Percentiles rank a stretch among this genome's conserved stretches.
Evolutionary conservation across 1,140 invertebrate genomes (phyloP).

Genomic region (Drosophila suzukii): DNA sequence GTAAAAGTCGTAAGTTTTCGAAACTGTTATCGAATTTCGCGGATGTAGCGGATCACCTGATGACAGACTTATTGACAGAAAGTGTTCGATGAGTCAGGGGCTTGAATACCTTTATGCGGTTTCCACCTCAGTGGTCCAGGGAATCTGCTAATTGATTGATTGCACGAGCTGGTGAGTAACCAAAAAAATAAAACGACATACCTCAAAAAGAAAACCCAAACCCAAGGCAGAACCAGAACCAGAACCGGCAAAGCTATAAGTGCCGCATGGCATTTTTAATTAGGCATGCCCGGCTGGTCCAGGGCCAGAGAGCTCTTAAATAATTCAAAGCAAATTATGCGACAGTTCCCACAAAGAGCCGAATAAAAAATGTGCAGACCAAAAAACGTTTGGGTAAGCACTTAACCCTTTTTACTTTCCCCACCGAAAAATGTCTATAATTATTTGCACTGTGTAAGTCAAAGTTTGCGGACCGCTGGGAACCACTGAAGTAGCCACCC

Average conservation of each 20-base stretch:
- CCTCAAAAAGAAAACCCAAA: slow-evolving; percentile 3
- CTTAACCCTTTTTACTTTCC: slow-evolving; percentile 72
- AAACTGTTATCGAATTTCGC: slow-evolving; percentile 58
- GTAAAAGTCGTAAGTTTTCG: background rate
- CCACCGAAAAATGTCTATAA: slow-evolving; percentile 70
- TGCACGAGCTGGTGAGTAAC: slow-evolving; percentile 70
- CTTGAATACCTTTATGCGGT: slow-evolving; percentile 48
- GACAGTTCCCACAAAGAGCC: slow-evolving; percentile 72
- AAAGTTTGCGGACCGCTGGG: slow-evolving; percentile 60
- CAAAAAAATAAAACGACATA: slow-evolving; percentile 11
- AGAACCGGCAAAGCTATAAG: slow-evolving; percentile 33
- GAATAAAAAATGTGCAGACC: slow-evolving; percentile 44
- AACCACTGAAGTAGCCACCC: slow-evolving; percentile 24
- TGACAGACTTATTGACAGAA: slow-evolving; percentile 76
- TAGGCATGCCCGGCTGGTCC: slow-evolving; percentile 61
- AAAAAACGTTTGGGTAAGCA: slow-evolving; percentile 70
- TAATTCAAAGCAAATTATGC: slow-evolving; percentile 83
- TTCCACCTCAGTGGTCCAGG: slow-evolving; percentile 30
- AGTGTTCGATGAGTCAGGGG: slow-evolving; percentile 56
- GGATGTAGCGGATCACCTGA: slow-evolving; percentile 45
- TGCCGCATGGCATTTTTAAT: slow-evolving; percentile 70
- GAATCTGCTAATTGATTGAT: slow-evolving; percentile 78
- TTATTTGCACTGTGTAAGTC: slow-evolving; percentile 79
- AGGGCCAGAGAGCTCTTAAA: slow-evolving; percentile 57
- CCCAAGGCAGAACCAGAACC: slow-evolving; percentile 4